Evolutionary conservation across 2,113 vertebrate species (phyloP).

Genomic region (Jacana jacana): DNA sequence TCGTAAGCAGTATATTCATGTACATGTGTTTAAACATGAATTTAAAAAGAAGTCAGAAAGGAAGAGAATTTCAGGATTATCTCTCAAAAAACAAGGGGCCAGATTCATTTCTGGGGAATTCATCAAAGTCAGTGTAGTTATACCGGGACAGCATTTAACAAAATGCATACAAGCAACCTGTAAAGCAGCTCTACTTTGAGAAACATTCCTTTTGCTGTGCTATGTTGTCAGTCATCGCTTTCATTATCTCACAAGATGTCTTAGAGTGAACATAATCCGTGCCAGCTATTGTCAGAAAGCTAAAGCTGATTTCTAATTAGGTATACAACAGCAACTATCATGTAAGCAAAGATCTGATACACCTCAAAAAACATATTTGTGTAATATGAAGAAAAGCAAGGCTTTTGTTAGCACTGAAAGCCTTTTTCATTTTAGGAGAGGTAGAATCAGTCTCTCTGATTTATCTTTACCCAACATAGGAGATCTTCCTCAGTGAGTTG

Average conservation of each 20-base stretch:
- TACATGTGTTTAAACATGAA: not conserved
- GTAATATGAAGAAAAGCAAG: not conserved
- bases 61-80: not conserved
- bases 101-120: not conserved
- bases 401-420: not conserved
- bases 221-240: conserved; percentile 45
- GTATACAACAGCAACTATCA: not conserved
- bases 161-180: not conserved
- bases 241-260: conserved; percentile 58
- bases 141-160: not conserved
- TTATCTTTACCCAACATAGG: not conserved
- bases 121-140: not conserved
- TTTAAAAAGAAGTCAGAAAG: not conserved
- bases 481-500: not conserved
- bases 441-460: not conserved
- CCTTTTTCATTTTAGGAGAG: not conserved
- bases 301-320: conserved; percentile 29
- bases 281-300: conserved; percentile 37
- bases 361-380: not conserved
- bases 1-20: not conserved
- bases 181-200: not conserved
- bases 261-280: not conserved
- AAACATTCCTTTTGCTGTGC: conserved; percentile 39
- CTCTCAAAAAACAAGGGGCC: not conserved
- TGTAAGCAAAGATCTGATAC: not conserved